Percentiles rank a stretch among this genome's conserved stretches.
Conservation (phyloP, 2,888 invertebrate species). For the Eupithecia abbreviata region DNA sequence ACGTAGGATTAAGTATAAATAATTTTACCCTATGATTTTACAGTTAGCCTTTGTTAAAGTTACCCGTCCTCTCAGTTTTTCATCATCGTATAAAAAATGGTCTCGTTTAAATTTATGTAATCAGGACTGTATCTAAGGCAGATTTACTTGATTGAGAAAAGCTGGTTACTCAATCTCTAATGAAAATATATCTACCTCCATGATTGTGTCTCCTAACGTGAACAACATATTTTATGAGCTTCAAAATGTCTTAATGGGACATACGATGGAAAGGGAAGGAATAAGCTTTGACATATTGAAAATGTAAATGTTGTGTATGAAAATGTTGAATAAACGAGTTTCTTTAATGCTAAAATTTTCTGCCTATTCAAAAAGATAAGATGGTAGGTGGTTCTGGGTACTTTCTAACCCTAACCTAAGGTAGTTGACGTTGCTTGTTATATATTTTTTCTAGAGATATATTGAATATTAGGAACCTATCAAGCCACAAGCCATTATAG, state of each 20-base stretch:
- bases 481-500: no score
- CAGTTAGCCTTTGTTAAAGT: neutral
- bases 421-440: no score
- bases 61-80: neutral
- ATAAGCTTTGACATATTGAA: slow-evolving; percentile 1
- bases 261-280: neutral
- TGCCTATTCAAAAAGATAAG: neutral
- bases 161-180: neutral
- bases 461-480: no score
- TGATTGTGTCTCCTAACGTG: neutral
- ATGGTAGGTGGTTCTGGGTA: no score
- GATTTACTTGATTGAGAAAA: neutral
- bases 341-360: neutral
- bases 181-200: slow-evolving; percentile 1
- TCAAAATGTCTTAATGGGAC: neutral
- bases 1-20: neutral
- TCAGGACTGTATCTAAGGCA: neutral
- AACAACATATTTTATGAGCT: slow-evolving; percentile 4
- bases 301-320: neutral
- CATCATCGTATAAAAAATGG: neutral
- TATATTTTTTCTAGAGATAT: no score
- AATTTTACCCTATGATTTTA: neutral
- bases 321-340: neutral
- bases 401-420: no score
- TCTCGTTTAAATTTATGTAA: neutral